A percentile compares a stretch with the other conserved stretches of the same genome.
phyloP scores from a whole-genome alignment of 1,140 invertebrate species.

The Acromyrmex heyeri region DNA sequence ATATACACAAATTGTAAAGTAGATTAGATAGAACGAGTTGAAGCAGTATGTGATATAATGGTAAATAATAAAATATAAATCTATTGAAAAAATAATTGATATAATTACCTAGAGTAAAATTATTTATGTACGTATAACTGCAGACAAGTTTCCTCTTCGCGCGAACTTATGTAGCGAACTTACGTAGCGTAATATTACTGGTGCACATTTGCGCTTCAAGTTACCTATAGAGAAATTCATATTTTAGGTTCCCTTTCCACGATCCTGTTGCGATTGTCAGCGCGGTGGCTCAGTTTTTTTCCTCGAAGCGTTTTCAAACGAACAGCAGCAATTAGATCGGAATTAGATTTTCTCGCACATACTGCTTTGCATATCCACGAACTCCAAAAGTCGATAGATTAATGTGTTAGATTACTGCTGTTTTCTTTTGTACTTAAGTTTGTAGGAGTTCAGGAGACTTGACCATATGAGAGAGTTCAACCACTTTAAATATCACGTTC shows the following conservation, averaged over 20 bases:
- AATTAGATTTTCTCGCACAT: not conserved
- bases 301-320: not conserved
- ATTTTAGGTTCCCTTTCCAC: slow-evolving; percentile 20
- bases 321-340: not conserved
- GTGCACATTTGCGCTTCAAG: not conserved
- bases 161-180: not conserved
- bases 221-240: not conserved
- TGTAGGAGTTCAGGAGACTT: too few species aligned
- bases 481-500: too few species aligned
- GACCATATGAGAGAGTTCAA: too few species aligned
- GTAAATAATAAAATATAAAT: not conserved
- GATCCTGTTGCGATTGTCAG: not conserved
- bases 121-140: not conserved
- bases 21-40: not conserved
- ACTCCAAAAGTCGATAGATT: too few species aligned
- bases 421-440: too few species aligned
- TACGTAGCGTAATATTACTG: not conserved
- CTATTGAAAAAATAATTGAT: not conserved
- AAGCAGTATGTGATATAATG: not conserved
- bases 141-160: not conserved
- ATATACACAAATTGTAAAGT: not conserved
- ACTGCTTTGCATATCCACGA: not conserved
- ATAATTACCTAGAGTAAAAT: slow-evolving; percentile 8
- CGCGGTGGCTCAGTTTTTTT: not conserved
- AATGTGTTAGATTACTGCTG: too few species aligned